Base-by-base conservation (phyloP, 2,888 invertebrate species). In the Esperia sulphurella region DNA sequence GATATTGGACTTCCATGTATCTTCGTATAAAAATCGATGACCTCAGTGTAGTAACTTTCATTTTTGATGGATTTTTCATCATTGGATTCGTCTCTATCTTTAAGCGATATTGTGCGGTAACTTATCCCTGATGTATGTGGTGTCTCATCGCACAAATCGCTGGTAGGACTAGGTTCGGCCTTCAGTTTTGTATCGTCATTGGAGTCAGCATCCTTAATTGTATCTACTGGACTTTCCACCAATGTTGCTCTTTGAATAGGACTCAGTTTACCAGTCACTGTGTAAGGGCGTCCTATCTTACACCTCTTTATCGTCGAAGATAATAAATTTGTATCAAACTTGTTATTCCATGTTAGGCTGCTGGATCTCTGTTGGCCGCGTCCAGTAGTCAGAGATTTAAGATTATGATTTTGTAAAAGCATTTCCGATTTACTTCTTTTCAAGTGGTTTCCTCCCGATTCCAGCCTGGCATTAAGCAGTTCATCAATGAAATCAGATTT, bases 261-360 rank as follows among this genome's bases (percentile, higher is more conserved):
- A 54, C 84, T 86, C 30, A 83, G 64, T 66, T 88, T 89, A 10
- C 81, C 87, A 44, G 87, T 86, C 1, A 77, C 76, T 31, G 85
- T 84, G 14, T 89, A 84, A 12, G 84, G 68, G 71, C 85, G 84
- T 10, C 83, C 82, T 60, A 93, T 86, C 81, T 95, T 95, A 45
- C 95, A 91, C 55, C 94, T 91, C 59, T 95, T 95, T 48, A 93
- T 92, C 6, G 91, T 91, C 6, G 92, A 91, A 3, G 92, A 90
- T 10, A 76, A 82, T 46, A 89, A 84, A 48, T 90, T 91, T 31
- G 91, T 90, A 60, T 94, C 94, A 47, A 94, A 83, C 80, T 94
- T 94, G 63, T 93, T 94, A 63, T 92, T 94, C 91, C 93, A 92
- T 0, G 92, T 92, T 39, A 93, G 75, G 69, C 93, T 94, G 58